These are phyloP conservation scores for Coreius guichenoti DNA, from an alignment of 2,797 vertebrate species.

Conservation along the genomic window DNA sequence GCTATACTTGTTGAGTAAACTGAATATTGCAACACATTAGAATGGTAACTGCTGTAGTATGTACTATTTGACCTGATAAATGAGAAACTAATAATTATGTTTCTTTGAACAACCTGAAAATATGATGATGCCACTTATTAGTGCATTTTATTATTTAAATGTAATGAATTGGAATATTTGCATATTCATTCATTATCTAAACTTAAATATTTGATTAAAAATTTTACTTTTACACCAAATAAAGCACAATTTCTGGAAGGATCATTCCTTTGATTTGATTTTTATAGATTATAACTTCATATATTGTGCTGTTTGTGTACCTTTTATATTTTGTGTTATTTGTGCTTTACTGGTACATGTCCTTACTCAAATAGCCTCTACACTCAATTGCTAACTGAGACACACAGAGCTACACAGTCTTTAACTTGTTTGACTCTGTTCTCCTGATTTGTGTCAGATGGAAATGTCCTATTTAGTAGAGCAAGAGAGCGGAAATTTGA, in stretches of 20 bases:
- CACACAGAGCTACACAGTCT: not conserved
- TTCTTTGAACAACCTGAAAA: conserved; percentile 14
- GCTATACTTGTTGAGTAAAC: not conserved
- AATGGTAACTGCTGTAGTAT: not conserved
- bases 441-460: conserved; percentile 9
- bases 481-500: conserved; percentile 1
- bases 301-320: not conserved
- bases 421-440: not conserved
- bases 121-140: not conserved
- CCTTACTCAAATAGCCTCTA: not conserved
- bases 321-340: not conserved
- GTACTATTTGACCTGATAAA: not conserved
- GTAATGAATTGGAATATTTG: not conserved
- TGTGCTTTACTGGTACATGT: not conserved
- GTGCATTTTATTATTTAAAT: not conserved
- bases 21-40: not conserved
- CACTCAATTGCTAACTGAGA: not conserved
- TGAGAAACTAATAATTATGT: not conserved
- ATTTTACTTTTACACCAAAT: not conserved
- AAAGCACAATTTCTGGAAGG: not conserved
- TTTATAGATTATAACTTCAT: not conserved
- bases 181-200: not conserved
- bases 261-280: not conserved
- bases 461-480: conserved; percentile 21
- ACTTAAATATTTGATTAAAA: not conserved